phyloP scores from a whole-genome alignment of 2,113 vertebrate species.

The Cricetomys ansorgei region DNA sequence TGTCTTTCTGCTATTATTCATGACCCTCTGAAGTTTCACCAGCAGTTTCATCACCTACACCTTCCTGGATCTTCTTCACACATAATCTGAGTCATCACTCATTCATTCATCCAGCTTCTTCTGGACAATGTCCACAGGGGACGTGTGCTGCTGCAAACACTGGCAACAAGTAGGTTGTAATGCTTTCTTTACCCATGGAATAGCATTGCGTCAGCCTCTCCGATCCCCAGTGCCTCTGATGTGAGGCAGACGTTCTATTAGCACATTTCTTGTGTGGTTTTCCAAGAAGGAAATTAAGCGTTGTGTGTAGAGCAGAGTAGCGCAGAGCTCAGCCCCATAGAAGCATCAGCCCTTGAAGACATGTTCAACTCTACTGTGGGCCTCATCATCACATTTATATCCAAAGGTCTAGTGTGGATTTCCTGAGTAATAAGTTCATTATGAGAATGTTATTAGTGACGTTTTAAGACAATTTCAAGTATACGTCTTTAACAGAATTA shows the following conservation, averaged over 20 bases:
- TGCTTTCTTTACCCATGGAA: background rate
- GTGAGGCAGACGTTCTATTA: background rate
- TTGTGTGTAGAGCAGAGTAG: background rate
- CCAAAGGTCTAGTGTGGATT: background rate
- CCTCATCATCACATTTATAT: background rate
- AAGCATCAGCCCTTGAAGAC: background rate
- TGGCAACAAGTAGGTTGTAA: background rate
- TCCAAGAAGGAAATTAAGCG: slow-evolving; percentile 28
- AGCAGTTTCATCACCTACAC: background rate
- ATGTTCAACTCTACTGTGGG: background rate
- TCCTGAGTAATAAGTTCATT: background rate
- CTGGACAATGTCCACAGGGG: background rate
- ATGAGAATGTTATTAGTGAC: slow-evolving; percentile 16
- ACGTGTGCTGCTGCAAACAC: background rate
- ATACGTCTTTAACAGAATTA: slow-evolving; percentile 2
- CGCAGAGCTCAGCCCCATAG: background rate
- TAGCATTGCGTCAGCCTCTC: background rate
- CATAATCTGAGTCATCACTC: background rate
- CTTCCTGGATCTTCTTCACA: background rate
- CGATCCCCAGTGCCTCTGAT: background rate
- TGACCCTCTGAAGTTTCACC: background rate
- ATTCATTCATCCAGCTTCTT: background rate
- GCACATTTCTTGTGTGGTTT: background rate
- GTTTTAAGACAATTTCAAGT: background rate
- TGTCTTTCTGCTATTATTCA: background rate